Evolutionary conservation across 2,797 vertebrate genomes (phyloP).

Genomic region (Microctenopoma steveboyesi): DNA sequence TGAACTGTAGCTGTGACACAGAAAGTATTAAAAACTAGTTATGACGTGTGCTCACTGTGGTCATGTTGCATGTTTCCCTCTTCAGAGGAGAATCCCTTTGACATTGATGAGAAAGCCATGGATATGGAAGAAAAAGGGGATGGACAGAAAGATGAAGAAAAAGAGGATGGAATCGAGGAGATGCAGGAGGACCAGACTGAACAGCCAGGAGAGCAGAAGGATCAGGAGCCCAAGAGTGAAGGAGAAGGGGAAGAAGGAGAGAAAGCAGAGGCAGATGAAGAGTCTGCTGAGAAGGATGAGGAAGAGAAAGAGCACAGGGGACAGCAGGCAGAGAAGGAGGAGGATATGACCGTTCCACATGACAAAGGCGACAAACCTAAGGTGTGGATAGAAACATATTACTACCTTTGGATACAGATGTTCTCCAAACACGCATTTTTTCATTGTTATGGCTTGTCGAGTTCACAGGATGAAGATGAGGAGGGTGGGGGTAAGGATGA

Average conservation of each 20-base stretch:
- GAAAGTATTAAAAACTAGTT: not conserved
- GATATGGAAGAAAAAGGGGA: conserved; percentile 78
- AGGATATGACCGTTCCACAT: conserved; percentile 68
- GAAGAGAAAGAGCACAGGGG: conserved; percentile 67
- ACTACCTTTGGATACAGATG: not conserved
- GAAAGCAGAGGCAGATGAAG: conserved; percentile 65
- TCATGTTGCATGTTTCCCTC: not conserved
- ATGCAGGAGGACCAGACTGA: conserved; percentile 69
- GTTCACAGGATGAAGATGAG: conserved; percentile 72
- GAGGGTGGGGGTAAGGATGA: conserved; percentile 79
- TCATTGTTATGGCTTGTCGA: conserved; percentile 1
- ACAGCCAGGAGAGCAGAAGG: conserved; percentile 65
- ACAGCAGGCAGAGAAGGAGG: conserved; percentile 59
- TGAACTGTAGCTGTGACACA: not conserved
- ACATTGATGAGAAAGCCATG: conserved; percentile 86
- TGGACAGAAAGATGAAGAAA: conserved; percentile 57
- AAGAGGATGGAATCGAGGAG: conserved; percentile 69
- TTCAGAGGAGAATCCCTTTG: conserved; percentile 88
- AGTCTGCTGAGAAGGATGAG: conserved; percentile 67
- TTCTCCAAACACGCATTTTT: not conserved
- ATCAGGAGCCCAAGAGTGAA: conserved; percentile 71
- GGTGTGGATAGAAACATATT: conserved; percentile 72
- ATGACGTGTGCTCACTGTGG: not conserved
- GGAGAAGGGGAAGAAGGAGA: conserved; percentile 75
- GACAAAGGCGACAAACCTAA: conserved; percentile 86